Conservation (phyloP, 2,888 invertebrate species). For the Leptopterna dolabrata region DNA sequence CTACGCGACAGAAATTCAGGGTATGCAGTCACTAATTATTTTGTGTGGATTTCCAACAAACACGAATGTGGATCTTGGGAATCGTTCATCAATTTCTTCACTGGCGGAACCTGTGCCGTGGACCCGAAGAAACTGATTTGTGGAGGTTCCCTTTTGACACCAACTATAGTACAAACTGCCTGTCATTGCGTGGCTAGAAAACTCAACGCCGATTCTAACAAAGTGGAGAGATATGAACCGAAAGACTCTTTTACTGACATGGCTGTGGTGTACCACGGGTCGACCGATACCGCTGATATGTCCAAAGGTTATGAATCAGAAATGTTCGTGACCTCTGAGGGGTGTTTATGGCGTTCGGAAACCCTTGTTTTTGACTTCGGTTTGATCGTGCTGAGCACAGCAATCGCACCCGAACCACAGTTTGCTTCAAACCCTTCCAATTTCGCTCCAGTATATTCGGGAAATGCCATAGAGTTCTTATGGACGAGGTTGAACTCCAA, state of each 20-base stretch:
- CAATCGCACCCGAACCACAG: background rate
- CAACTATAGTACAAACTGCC: background rate
- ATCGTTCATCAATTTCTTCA: background rate
- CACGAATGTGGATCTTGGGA: background rate
- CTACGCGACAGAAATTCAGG: background rate
- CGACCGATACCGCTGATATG: background rate
- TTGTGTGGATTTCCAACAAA: background rate
- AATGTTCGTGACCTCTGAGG: background rate
- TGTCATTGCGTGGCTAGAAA: background rate
- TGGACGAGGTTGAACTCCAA: background rate
- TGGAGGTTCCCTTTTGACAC: background rate
- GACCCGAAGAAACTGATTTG: background rate
- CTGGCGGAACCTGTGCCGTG: too few relatives aligned
- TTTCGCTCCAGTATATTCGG: background rate
- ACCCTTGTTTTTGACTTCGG: background rate
- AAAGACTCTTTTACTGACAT: background rate
- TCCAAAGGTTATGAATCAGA: background rate
- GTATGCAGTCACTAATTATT: background rate
- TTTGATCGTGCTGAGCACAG: background rate
- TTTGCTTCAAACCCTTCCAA: background rate
- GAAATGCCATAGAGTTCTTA: background rate
- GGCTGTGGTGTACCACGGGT: background rate
- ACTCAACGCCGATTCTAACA: background rate
- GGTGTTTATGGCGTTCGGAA: background rate
- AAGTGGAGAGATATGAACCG: background rate